phyloP scores from a whole-genome alignment of 30 jellyfish, hydroid and myxozoan species.

The Hydra vulgaris region DNA sequence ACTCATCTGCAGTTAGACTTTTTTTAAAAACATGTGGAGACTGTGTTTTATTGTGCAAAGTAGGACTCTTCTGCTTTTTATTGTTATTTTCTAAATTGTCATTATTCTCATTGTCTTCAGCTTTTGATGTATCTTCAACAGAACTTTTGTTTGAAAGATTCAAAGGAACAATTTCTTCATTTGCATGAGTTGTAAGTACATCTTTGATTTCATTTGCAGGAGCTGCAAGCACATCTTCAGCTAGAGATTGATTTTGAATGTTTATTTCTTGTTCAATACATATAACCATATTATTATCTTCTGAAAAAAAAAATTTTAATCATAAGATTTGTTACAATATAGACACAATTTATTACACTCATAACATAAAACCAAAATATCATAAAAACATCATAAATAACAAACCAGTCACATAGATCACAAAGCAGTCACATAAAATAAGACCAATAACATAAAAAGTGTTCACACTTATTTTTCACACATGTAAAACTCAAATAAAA shows the following conservation, averaged over 20 bases:
- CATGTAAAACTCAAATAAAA: too few species aligned
- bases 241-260: not conserved
- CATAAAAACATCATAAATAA: too few species aligned
- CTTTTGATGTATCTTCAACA: not conserved
- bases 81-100: not conserved
- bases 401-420: too few species aligned
- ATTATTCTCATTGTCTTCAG: not conserved
- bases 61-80: conserved; percentile 12
- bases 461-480: too few species aligned
- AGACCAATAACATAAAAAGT: too few species aligned
- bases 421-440: too few species aligned
- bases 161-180: too few species aligned
- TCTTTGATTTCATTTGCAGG: not conserved
- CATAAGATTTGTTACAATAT: too few species aligned
- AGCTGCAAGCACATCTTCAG: not conserved
- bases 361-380: too few species aligned
- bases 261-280: not conserved
- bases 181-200: not conserved
- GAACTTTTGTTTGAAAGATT: too few species aligned
- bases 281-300: not conserved
- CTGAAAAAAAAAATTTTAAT: not conserved
- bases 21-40: conserved; percentile 9
- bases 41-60: conserved; percentile 24
- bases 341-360: too few species aligned
- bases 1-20: conserved; percentile 10